A percentile compares a stretch with the other conserved stretches of the same genome.
phyloP scores from a whole-genome alignment of 1,140 invertebrate genomes.

The Dufourea novaeangliae region DNA sequence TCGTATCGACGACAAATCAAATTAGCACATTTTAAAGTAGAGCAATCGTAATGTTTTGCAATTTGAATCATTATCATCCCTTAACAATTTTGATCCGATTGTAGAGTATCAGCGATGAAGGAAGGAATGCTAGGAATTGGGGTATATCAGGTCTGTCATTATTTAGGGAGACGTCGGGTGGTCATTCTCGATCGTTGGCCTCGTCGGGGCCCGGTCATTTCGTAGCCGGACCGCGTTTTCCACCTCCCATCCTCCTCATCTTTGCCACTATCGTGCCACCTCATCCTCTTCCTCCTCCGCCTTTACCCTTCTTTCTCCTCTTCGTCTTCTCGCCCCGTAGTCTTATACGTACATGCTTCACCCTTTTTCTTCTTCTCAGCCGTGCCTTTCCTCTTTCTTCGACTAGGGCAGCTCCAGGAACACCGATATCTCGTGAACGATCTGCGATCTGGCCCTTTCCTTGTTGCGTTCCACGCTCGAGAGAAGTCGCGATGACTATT shows the following conservation, averaged over 20 bases:
- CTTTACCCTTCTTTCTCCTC: slow-evolving; percentile 24
- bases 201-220: slow-evolving; percentile 42
- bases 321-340: slow-evolving; percentile 36
- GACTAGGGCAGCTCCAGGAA: slow-evolving; percentile 35
- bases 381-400: slow-evolving; percentile 27
- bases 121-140: slow-evolving; percentile 32
- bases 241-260: slow-evolving; percentile 38
- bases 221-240: slow-evolving; percentile 44
- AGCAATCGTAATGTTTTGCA: too few relatives aligned
- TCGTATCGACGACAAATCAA: too few relatives aligned
- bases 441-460: slow-evolving; percentile 41
- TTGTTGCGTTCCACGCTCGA: slow-evolving; percentile 30
- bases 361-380: slow-evolving; percentile 26
- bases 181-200: slow-evolving; percentile 60
- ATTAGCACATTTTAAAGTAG: too few relatives aligned
- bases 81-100: not conserved
- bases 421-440: slow-evolving; percentile 45
- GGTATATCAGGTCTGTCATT: slow-evolving; percentile 33
- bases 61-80: not conserved
- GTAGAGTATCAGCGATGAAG: not conserved
- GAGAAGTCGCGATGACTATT: slow-evolving; percentile 28
- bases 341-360: slow-evolving; percentile 47
- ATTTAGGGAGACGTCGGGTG: slow-evolving; percentile 46
- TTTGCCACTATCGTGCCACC: slow-evolving; percentile 33
- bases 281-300: slow-evolving; percentile 32